Evolutionary conservation across 1,140 invertebrate species (phyloP).

Genomic region (Holcopasites calliopsidis): DNA sequence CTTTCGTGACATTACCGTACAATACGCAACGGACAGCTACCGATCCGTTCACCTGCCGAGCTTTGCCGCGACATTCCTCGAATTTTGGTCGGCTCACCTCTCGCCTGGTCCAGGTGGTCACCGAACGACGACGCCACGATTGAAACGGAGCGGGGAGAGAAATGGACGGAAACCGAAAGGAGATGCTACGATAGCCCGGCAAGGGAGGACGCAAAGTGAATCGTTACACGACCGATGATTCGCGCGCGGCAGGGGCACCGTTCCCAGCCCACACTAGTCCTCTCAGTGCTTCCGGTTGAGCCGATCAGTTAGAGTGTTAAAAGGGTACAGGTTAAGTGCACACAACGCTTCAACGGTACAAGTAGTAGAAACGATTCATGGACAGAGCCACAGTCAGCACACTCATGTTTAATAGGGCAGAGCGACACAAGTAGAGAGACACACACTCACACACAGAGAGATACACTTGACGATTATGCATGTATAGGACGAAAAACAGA

Average conservation of each 20-base stretch:
- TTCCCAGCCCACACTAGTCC: too few species aligned
- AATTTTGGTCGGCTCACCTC: conserved; percentile 89
- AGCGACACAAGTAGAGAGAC: conserved; percentile 52
- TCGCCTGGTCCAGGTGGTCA: conserved; percentile 90
- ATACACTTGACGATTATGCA: background rate
- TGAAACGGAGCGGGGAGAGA: too few species aligned
- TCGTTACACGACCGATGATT: conserved; percentile 15
- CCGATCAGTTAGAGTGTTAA: conserved; percentile 44
- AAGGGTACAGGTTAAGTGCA: conserved; percentile 69
- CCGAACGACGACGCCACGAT: conserved; percentile 88
- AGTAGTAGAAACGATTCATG: conserved; percentile 73
- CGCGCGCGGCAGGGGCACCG: background rate
- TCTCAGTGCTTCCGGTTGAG: too few species aligned
- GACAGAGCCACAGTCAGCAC: conserved; percentile 79
- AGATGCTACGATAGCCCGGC: conserved; percentile 56
- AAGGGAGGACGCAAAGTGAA: conserved; percentile 31
- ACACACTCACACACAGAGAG: conserved; percentile 23
- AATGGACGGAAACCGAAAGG: background rate
- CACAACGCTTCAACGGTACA: conserved; percentile 48
- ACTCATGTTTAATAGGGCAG: conserved; percentile 72
- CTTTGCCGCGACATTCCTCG: conserved; percentile 90
- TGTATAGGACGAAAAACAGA: background rate
- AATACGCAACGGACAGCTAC: too few species aligned
- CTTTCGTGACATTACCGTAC: too few species aligned
- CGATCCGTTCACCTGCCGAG: conserved; percentile 89